Base-by-base conservation (phyloP, 2,797 vertebrate genomes). In the Graptemys geographica region DNA sequence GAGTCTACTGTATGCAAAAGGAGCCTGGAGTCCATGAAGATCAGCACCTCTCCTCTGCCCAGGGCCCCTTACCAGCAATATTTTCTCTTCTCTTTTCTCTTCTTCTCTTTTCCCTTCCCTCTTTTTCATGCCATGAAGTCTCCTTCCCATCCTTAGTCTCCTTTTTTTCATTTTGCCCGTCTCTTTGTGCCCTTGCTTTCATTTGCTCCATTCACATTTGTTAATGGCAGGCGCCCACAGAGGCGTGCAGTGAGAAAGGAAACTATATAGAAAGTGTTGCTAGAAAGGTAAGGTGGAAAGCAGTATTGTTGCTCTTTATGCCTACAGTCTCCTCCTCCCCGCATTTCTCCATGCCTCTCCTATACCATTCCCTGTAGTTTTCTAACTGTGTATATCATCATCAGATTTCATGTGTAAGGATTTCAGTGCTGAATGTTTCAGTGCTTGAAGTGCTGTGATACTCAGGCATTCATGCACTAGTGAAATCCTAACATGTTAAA, bases 101-200 rank as follows among this genome's bases (percentile, higher is more conserved):
- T 51, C 51, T 51, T 51, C 51, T 51, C 51, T 25, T 56, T 56
- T 41, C 37, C 6, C 52, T 44, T 31, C 21, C 11, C 5, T 13
- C 11, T 41, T 56, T 90, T 23, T 52, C 44, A 74, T 55, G 25
- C 56, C 93, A 88, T 93, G 57, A 3, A 56, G 25, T 28, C 72
- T 87, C 87, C 2, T 83, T 92, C 3, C 4, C 41, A 2, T 62
- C 11, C 12, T 2, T 57, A 44, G 18, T 10, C 74, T 94, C 94
- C 41, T 55, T 10, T 52, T 90, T 28, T 92, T 12, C 44, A 31
- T 13, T 33, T 62, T 3, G 6, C 59, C 12, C 15, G 3, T 28
- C 59, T 33, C 59, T 62, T 62, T 3, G 15, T 62, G 59, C 59
- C 59, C 59, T 62, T 62, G 59, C 59, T 62, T 62, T 62, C 12